phyloP scores from a whole-genome alignment of 1,140 invertebrate genomes.

The Aphelenchoides besseyi region DNA sequence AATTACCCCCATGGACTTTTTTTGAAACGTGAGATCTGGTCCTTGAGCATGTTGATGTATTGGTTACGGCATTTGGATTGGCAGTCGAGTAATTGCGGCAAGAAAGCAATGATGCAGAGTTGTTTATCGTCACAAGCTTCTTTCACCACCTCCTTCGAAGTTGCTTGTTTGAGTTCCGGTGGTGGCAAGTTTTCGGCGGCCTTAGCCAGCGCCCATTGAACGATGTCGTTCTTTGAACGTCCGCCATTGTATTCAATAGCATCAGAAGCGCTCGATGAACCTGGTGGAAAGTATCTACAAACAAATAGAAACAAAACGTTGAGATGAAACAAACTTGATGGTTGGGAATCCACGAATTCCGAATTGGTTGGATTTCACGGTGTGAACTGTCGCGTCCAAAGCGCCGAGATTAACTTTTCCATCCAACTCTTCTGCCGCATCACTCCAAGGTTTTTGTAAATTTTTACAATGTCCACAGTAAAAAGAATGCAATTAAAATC shows the following conservation, averaged over 20 bases:
- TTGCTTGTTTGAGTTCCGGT: slow-evolving; percentile 79
- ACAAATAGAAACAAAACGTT: slow-evolving; percentile 48
- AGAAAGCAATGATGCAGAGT: slow-evolving; percentile 80
- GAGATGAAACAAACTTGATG: slow-evolving; percentile 79
- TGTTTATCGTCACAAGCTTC: slow-evolving; percentile 59
- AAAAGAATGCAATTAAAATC: background rate
- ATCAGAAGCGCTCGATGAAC: slow-evolving; percentile 58
- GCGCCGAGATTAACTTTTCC: slow-evolving; percentile 84
- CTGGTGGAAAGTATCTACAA: slow-evolving; percentile 18
- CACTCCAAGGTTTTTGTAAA: slow-evolving; percentile 86
- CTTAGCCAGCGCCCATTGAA: slow-evolving; percentile 80
- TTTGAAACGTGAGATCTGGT: slow-evolving; percentile 86
- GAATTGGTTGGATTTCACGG: slow-evolving; percentile 70
- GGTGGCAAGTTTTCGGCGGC: slow-evolving; percentile 79
- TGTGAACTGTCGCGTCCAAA: slow-evolving; percentile 88
- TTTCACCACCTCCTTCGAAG: slow-evolving; percentile 48
- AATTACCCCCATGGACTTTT: slow-evolving; percentile 89
- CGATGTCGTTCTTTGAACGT: slow-evolving; percentile 81
- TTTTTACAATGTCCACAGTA: slow-evolving; percentile 96
- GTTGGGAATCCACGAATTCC: slow-evolving; percentile 87
- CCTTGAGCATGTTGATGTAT: slow-evolving; percentile 75
- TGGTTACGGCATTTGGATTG: slow-evolving; percentile 86
- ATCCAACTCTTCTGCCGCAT: slow-evolving; percentile 86
- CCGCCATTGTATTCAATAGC: slow-evolving; percentile 78
- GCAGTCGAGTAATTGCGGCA: slow-evolving; percentile 96